Conservation (phyloP, 2,113 vertebrate species). For the Meles meles region DNA sequence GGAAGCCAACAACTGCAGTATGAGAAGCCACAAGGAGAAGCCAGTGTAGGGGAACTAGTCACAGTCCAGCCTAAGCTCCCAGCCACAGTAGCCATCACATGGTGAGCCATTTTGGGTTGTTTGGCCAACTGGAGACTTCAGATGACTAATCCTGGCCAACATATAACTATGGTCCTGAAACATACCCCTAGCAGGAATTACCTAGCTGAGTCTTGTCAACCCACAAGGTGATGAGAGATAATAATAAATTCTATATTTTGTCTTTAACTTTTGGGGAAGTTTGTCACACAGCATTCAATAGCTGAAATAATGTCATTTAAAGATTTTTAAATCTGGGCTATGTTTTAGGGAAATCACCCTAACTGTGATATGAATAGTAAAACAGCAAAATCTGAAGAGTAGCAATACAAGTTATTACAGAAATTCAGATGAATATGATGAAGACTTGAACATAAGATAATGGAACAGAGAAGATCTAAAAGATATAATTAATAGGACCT, state of each 20-base stretch:
- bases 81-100: background rate
- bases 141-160: background rate
- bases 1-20: background rate
- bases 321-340: background rate
- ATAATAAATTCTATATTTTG: background rate
- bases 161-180: background rate
- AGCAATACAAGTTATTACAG: background rate
- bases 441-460: background rate
- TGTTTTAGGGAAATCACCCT: background rate
- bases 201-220: background rate
- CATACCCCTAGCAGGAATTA: background rate
- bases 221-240: background rate
- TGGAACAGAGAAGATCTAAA: background rate
- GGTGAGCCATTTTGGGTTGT: background rate
- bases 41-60: background rate
- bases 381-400: background rate
- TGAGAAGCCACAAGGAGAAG: background rate
- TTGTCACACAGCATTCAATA: background rate
- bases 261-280: background rate
- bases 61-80: background rate
- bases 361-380: background rate
- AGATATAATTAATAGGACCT: background rate
- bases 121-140: background rate
- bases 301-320: background rate
- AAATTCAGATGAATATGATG: background rate